phyloP scores from a whole-genome alignment of 2,797 vertebrate species.

The Sebastes wilsoni region DNA sequence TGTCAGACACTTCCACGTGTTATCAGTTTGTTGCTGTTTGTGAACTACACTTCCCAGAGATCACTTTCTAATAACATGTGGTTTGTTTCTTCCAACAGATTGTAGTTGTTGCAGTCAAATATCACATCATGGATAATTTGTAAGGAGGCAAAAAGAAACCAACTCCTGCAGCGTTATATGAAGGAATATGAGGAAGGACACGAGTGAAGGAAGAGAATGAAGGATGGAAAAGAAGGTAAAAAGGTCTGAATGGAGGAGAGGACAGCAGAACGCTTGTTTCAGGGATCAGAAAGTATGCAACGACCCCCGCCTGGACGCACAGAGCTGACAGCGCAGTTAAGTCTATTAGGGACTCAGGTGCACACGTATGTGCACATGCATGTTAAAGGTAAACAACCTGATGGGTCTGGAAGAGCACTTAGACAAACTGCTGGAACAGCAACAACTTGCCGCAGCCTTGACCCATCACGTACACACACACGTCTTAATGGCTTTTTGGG shows the following conservation, averaged over 20 bases:
- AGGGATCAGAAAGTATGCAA: conserved; percentile 44
- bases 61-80: background rate
- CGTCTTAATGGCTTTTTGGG: conserved; percentile 65
- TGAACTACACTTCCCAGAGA: background rate
- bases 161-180: rapidly evolving
- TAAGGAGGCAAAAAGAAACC: background rate
- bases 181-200: background rate
- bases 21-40: background rate
- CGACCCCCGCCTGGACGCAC: conserved; percentile 21
- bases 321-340: conserved; percentile 30
- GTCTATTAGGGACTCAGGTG: conserved; percentile 45
- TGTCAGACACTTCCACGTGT: background rate
- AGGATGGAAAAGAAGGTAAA: background rate
- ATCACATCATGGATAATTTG: background rate
- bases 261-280: conserved; percentile 1
- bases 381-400: conserved; percentile 61
- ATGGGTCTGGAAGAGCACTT: conserved; percentile 67
- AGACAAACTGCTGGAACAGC: conserved; percentile 40
- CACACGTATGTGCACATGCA: conserved; percentile 16
- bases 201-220: background rate
- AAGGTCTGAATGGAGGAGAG: background rate
- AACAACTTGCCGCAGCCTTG: conserved; percentile 39
- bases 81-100: background rate
- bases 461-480: conserved; percentile 36
- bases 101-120: background rate